Evolutionary conservation across 2,888 invertebrate genomes (phyloP).

Genomic region (Eristalis tenax): DNA sequence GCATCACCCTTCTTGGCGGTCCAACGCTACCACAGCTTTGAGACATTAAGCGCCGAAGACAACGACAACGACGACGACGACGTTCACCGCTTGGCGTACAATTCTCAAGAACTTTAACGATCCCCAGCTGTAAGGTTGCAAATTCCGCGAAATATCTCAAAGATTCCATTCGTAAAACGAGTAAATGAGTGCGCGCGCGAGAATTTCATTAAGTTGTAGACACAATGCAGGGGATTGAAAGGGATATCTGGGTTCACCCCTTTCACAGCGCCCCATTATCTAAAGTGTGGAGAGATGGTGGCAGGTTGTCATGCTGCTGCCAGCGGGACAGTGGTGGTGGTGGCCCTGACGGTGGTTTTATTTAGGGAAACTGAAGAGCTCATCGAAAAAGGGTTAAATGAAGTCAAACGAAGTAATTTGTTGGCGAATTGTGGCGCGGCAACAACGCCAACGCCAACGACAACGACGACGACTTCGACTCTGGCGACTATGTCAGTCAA

Average conservation of each 20-base stretch:
- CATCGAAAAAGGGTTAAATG: slow-evolving; percentile 77
- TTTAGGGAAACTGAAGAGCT: slow-evolving; percentile 63
- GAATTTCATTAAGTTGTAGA: slow-evolving; percentile 68
- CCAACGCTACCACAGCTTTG: slow-evolving; percentile 31
- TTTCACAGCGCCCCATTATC: slow-evolving; percentile 7
- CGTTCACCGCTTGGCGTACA: slow-evolving; percentile 39
- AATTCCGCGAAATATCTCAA: slow-evolving; percentile 70
- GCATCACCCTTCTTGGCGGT: slow-evolving; percentile 20
- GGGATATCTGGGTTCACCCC: slow-evolving; percentile 37
- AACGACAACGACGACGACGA: neutral
- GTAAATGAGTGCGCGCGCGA: slow-evolving; percentile 64
- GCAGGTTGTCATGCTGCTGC: neutral
- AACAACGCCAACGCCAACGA: slow-evolving; percentile 29
- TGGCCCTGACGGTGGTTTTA: slow-evolving; percentile 6
- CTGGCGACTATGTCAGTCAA: neutral
- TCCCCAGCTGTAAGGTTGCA: slow-evolving; percentile 71
- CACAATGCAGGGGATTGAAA: slow-evolving; percentile 61
- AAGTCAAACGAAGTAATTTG: slow-evolving; percentile 78
- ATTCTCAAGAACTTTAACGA: slow-evolving; percentile 62
- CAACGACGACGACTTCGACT: slow-evolving; percentile 24
- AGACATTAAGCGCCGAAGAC: slow-evolving; percentile 37
- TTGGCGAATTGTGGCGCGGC: slow-evolving; percentile 47
- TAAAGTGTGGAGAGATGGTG: neutral
- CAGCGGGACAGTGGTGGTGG: neutral
- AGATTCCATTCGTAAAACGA: slow-evolving; percentile 68